Evolutionary conservation across 1,140 invertebrate species (phyloP).

Genomic region (Bicyclus anynana): DNA sequence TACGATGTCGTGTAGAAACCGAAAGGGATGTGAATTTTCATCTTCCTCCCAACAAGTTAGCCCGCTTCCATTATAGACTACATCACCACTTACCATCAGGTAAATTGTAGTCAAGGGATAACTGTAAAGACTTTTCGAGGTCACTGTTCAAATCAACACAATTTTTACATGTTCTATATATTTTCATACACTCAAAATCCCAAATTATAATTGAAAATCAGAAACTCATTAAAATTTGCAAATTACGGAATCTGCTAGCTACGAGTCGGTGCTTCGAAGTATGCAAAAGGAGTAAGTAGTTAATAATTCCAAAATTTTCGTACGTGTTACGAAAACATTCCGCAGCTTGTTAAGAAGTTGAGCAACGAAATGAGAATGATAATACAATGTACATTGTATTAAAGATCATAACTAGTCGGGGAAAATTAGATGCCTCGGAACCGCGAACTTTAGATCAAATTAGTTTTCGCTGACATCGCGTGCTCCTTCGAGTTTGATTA

Average conservation of each 20-base stretch:
- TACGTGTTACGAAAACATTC: conserved; percentile 5
- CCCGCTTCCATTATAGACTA: no score
- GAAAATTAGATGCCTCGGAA: conserved; percentile 50
- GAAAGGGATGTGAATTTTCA: no score
- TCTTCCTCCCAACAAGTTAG: no score
- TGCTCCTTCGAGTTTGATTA: conserved; percentile 56
- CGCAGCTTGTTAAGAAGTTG: conserved; percentile 15
- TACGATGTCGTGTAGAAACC: no score
- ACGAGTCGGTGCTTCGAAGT: neutral
- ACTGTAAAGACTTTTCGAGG: no score
- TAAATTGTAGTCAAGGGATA: no score
- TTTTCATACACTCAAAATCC: neutral
- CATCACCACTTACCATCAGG: no score
- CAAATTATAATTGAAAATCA: neutral
- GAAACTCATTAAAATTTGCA: neutral
- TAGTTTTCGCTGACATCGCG: conserved; percentile 54
- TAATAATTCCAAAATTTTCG: neutral
- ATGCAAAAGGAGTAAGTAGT: neutral
- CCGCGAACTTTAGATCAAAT: conserved; percentile 63
- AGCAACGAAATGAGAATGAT: conserved; percentile 15
- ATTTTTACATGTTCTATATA: no score
- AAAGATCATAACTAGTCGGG: conserved; percentile 48
- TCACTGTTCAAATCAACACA: no score
- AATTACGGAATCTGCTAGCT: neutral
- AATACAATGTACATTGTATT: conserved; percentile 50